phyloP scores from a whole-genome alignment of 2,888 invertebrate genomes.

The Tetranychus truncatus region DNA sequence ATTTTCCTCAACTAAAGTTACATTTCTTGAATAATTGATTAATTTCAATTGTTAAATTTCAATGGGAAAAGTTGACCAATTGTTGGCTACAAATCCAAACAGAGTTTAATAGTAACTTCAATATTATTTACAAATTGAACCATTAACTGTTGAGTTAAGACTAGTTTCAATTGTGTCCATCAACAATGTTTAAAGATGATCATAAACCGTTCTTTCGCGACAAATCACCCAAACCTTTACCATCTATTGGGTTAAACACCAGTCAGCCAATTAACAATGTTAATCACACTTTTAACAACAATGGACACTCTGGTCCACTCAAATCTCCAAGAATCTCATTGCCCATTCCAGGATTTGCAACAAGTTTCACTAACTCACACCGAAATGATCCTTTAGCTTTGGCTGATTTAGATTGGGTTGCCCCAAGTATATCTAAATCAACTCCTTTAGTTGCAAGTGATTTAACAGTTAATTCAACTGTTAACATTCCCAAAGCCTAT shows the following conservation, averaged over 20 bases:
- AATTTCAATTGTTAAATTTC: too few species aligned
- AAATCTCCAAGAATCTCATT: constrained; percentile 2
- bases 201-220: neutral
- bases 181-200: neutral
- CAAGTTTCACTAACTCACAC: neutral
- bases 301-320: neutral
- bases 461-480: neutral
- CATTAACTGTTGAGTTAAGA: neutral
- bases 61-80: too few species aligned
- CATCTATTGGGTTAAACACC: neutral
- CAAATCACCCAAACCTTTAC: neutral
- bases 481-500: neutral
- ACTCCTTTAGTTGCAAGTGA: neutral
- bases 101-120: too few species aligned
- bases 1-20: too few species aligned
- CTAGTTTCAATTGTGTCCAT: neutral
- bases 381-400: neutral
- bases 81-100: too few species aligned
- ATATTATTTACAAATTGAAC: too few species aligned
- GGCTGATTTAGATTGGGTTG: neutral
- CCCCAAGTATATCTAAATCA: neutral
- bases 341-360: constrained; percentile 3
- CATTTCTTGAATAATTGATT: too few species aligned
- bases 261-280: too few species aligned
- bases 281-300: too few species aligned